These are phyloP conservation scores for Etia nguti DNA, from an alignment of 2,113 vertebrate species.

Conservation along the genomic window DNA sequence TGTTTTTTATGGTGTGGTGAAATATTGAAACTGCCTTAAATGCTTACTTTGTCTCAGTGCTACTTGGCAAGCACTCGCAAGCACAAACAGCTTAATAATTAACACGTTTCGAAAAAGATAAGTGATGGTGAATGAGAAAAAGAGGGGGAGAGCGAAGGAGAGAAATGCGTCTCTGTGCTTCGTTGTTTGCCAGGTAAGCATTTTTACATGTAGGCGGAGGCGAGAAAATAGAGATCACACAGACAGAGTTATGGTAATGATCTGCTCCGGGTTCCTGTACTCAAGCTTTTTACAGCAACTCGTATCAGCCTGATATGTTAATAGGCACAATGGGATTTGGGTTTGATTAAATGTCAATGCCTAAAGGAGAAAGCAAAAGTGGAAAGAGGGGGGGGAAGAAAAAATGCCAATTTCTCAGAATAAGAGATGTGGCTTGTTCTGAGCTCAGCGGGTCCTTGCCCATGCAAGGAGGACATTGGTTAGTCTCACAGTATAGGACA, in stretches of 20 bases:
- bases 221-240: slow-evolving; percentile 57
- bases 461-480: slow-evolving; percentile 54
- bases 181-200: slow-evolving; percentile 61
- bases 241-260: slow-evolving; percentile 69
- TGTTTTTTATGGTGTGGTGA: slow-evolving; percentile 37
- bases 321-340: slow-evolving; percentile 69
- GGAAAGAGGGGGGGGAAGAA: background rate
- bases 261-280: slow-evolving; percentile 43
- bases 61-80: slow-evolving; percentile 38
- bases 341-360: slow-evolving; percentile 74
- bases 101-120: slow-evolving; percentile 59
- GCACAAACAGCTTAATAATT: slow-evolving; percentile 65
- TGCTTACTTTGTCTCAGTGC: slow-evolving; percentile 25
- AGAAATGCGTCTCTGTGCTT: slow-evolving; percentile 6
- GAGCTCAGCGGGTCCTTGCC: slow-evolving; percentile 37
- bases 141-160: background rate
- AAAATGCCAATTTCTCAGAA: slow-evolving; percentile 27
- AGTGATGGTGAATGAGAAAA: slow-evolving; percentile 15
- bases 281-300: slow-evolving; percentile 59
- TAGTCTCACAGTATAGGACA: slow-evolving; percentile 33
- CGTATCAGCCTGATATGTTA: slow-evolving; percentile 66
- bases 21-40: slow-evolving; percentile 45
- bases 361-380: slow-evolving; percentile 61
- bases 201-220: slow-evolving; percentile 46
- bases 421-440: slow-evolving; percentile 39